Evolutionary conservation across 2,113 vertebrate species (phyloP), one percentile per base, ranked within the genome.

Genomic region (Malaclemys terrapin): DNA sequence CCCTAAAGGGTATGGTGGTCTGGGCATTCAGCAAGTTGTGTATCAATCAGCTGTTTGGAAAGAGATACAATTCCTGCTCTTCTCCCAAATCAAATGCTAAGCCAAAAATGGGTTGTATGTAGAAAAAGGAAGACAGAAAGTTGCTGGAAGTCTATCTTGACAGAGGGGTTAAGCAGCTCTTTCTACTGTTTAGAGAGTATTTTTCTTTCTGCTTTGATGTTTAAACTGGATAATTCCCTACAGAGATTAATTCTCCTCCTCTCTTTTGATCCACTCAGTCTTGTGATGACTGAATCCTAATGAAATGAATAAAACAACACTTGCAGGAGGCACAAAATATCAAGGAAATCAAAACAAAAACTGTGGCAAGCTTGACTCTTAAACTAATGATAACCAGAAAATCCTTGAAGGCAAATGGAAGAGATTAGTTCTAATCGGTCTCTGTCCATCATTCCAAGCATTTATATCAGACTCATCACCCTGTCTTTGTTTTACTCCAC

Each of bases 301-400:
- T 52, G 2, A 94, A 91, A 89, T 16, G 13, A 90, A 22, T 53
- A 88, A 16, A 29, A 25, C 75, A 90, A n/a, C 27, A 45, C 27
- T 54, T 0, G 4, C 2, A 57, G 8, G 65, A 94, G 92, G 88
- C 93, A 86, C 53, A 83, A 87, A 89, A 2, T 47, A 87, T 4
- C 59, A 54, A 94, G 92, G 45, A 90, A 50, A 88, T 25, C 6
- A 90, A 96, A 31, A 7, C 42, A 89, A 42, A 93, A 89, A 25
- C 17, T 24, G 54, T 0, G 12, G 59, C 52, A 95, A 91, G 11
- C 19, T 19, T 90, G 52, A 84, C 80, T 22, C 72, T 47, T 54
- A 47, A 85, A 89, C 17, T 90, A 75, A 83, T 0, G 0, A 89
- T 89, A 94, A n/a, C 13, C 27, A 90, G 5, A 1, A 54, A 85